Evolutionary conservation across 2,113 vertebrate genomes (phyloP).

Genomic region (Parus major): DNA sequence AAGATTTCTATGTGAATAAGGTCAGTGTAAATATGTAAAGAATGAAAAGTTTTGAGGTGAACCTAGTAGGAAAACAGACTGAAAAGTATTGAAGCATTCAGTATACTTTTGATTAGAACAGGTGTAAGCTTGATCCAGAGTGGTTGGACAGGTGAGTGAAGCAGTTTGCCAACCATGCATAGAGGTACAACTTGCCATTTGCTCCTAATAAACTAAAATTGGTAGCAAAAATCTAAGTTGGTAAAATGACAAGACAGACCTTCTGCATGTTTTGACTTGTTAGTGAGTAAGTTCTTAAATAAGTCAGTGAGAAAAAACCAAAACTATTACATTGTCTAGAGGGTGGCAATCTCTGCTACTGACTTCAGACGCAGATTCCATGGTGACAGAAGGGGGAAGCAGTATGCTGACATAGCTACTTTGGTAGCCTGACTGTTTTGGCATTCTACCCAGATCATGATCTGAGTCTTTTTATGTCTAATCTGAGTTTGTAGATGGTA

Average conservation of each 20-base stretch:
- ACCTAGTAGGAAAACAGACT: background rate
- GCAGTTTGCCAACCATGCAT: background rate
- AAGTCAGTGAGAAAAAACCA: background rate
- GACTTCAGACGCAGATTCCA: background rate
- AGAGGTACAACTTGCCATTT: background rate
- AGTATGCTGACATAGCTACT: conserved; percentile 5
- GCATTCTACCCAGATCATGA: background rate
- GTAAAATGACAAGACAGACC: background rate
- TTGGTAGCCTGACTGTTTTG: background rate
- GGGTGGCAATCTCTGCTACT: background rate
- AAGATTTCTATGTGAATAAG: background rate
- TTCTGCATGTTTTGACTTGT: background rate
- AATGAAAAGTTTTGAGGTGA: background rate
- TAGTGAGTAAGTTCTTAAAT: background rate
- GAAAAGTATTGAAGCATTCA: background rate
- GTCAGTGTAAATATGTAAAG: background rate
- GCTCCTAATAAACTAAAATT: background rate
- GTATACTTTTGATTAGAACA: background rate
- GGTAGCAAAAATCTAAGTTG: background rate
- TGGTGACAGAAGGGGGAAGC: conserved; percentile 2
- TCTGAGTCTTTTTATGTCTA: background rate
- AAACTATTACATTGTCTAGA: background rate
- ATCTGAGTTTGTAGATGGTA: background rate
- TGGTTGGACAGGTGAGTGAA: background rate
- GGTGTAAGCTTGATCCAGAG: background rate